phyloP scores from a whole-genome alignment of 2,888 invertebrate genomes.

The Panorpa germanica region DNA sequence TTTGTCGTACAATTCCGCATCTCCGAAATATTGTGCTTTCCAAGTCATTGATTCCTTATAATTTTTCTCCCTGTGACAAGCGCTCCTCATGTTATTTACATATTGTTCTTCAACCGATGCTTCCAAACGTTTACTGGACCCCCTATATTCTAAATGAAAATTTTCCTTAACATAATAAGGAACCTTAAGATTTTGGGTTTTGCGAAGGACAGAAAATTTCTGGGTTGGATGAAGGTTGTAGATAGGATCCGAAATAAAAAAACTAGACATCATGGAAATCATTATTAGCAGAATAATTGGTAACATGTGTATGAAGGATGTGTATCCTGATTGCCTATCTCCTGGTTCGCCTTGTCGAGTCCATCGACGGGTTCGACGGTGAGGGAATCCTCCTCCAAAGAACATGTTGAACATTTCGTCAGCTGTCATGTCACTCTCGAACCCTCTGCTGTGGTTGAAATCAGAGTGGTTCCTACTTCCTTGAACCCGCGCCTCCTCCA shows the following conservation, averaged over 20 bases:
- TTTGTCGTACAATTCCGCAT: constrained; percentile 60
- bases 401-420: constrained; percentile 98
- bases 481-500: constrained; percentile 23
- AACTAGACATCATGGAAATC: constrained; percentile 82
- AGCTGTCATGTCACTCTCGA: constrained; percentile 83
- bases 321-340: constrained; percentile 23
- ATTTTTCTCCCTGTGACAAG: constrained; percentile 86
- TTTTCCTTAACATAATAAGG: constrained; percentile 91
- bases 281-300: constrained; percentile 84
- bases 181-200: constrained; percentile 59
- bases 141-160: constrained; percentile 84
- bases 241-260: constrained; percentile 86
- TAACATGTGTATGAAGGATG: constrained; percentile 56
- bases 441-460: constrained; percentile 51
- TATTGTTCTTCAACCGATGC: constrained; percentile 93
- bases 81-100: constrained; percentile 64
- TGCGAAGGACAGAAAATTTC: constrained; percentile 47
- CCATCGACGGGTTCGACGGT: no score
- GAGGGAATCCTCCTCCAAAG: constrained; percentile 68
- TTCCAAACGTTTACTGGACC: constrained; percentile 74
- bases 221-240: constrained; percentile 65
- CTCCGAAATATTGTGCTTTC: constrained; percentile 86
- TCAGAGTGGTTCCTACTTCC: constrained; percentile 6
- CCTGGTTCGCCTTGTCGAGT: constrained; percentile 19
- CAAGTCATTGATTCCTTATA: constrained; percentile 86